A percentile compares a stretch with the other conserved stretches of the same genome.
Evolutionary conservation across 2,888 invertebrate species (phyloP).

Genomic region (Copidosoma aretas): DNA sequence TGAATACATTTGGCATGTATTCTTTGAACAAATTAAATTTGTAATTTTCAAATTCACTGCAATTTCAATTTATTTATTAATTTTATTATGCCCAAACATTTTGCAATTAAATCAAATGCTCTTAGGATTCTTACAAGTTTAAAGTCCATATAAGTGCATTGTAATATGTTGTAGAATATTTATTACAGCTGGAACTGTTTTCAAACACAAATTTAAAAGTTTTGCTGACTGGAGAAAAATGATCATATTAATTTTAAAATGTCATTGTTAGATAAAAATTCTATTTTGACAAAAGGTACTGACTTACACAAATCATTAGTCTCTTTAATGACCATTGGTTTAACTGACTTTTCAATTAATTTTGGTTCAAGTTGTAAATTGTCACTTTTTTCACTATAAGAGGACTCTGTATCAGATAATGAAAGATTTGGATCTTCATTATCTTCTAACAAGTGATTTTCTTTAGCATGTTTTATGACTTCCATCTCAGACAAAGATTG

Average conservation of each 20-base stretch:
- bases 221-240: conserved; percentile 22
- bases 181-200: conserved; percentile 2
- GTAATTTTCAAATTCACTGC: conserved; percentile 54
- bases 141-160: conserved; percentile 54
- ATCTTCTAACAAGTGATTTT: conserved; percentile 47
- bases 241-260: conserved; percentile 2
- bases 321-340: conserved; percentile 12
- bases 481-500: conserved; percentile 45
- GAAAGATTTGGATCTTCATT: conserved; percentile 32
- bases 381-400: conserved; percentile 14
- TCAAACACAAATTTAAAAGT: conserved; percentile 32
- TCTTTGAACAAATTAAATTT: conserved; percentile 60
- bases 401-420: conserved; percentile 39
- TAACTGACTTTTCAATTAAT: conserved; percentile 2
- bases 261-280: not conserved
- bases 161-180: conserved; percentile 12
- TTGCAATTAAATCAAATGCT: conserved; percentile 8
- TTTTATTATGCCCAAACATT: conserved; percentile 19
- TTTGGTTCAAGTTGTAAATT: conserved; percentile 21
- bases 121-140: conserved; percentile 52
- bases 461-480: conserved; percentile 51
- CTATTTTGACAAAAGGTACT: not conserved
- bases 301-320: conserved; percentile 16
- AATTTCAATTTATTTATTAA: conserved; percentile 26
- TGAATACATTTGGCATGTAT: conserved; percentile 58